Evolutionary conservation across 2,797 vertebrate genomes (phyloP), one percentile per base, ranked within the genome.

Genomic region (Rhadinocentrus ornatus): DNA sequence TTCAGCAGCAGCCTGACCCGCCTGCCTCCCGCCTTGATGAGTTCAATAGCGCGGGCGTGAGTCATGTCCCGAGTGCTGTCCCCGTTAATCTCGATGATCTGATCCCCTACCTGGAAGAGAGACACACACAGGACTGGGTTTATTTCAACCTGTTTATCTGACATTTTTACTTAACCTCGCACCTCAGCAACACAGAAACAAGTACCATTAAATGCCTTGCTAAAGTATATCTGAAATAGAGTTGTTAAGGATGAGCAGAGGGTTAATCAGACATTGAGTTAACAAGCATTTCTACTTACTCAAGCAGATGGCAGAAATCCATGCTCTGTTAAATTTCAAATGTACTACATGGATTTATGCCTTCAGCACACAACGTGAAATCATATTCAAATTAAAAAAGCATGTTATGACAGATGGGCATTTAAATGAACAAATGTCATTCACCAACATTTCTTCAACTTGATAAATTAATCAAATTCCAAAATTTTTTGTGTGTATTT

Each of bases 71-170:
- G 95, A 67, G 98, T 99, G 93, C 96, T 98, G 93, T 99, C 98
- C 83, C 98, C 98, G 50, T 99, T 99, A 89, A 99, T 99, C 94
- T 99, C 98, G 88, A 99, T 99, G 90, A 99, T 99, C 93, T 99
- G 98, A 95, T 99, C 98, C 77, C 98, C 98, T 69, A 99, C 97
- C 98, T 99, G 94, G 88, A 73, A 81, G 34, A 73, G 34, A 77
- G 34, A 74, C 37, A 76, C 46, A 78, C 67, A 63, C 24, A 53
- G 62, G 52, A 76, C 46, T 55, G 13, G 56, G 60, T 78, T 22
- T n/a, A 64, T 75, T 71, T 79, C 73, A 83, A 37, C 50, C 46
- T 13, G 62, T 74, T 76, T 63, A 63, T 41, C 31, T 44, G 37
- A 77, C 69, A 76, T 80, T 70, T 57, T 48, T 26, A 24, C 60